Base-by-base conservation (phyloP, 2,797 vertebrate species). In the Spatula clypeata region DNA sequence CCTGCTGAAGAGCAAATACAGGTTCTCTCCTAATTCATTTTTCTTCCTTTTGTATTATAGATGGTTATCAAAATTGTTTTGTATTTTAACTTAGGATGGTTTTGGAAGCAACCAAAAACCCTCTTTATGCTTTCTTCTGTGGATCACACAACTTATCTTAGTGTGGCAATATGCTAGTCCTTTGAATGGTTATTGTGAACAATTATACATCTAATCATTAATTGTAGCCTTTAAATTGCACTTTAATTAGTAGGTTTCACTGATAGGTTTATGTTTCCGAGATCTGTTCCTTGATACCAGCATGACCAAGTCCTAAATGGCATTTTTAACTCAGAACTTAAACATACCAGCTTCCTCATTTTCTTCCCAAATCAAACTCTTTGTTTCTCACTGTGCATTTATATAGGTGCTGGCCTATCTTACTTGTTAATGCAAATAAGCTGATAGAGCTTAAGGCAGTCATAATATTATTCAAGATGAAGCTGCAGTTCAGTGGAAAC, bases 191-290 rank as follows among this genome's bases (percentile, higher is more conserved):
- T 81, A 36, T 42, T 80, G 82, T 66, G 65, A 90, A 19, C 45
- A 92, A 36, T 88, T 94, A 40, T 3, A 26, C 66, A 72, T 31
- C 72, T 69, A 32, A 58, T 93, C 75, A 79, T 94, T 83, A 96
- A 83, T 70, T 86, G 29, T 26, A 91, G 18, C 67, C 54, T 91
- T 87, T 72, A 83, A 57, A 36, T 29, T 83, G 36, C 66, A 40
- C 29, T 91, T 93, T 79, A 91, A 96, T 93, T 80, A 90, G 45
- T 38, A 90, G 31, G 24, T 82, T 92, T 61, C 67, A 40, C 31
- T 77, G 74, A 45, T 45, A 36, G 32, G 21, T 71, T 67, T 72
- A 45, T 0, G 1, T 40, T 95, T 55, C 18, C 53, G 65, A 53
- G 60, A 85, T 93, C 79, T 82, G 31, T 76, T 67, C 23, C 57